phyloP scores from a whole-genome alignment of 2,888 invertebrate genomes.

The Amblyjoppa proteus region DNA sequence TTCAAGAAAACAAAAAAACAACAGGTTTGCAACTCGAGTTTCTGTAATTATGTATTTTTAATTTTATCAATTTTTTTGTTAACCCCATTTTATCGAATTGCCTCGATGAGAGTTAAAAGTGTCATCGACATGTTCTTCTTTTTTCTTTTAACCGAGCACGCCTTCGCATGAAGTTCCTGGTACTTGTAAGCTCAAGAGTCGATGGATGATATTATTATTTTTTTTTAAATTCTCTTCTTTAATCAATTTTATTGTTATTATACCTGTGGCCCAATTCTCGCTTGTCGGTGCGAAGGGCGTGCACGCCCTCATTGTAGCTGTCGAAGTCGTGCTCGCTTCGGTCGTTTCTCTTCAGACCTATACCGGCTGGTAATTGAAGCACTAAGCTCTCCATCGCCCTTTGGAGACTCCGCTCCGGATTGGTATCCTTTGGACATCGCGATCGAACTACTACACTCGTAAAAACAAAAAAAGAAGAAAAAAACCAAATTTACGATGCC shows the following conservation, averaged over 20 bases:
- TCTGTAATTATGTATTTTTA: no score
- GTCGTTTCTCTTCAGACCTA: conserved; percentile 77
- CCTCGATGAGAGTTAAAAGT: background rate
- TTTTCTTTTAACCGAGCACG: background rate
- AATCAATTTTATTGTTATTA: conserved; percentile 40
- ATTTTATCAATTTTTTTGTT: background rate
- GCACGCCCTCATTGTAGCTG: conserved; percentile 78
- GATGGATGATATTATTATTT: background rate
- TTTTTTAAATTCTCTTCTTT: background rate
- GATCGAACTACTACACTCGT: conserved; percentile 70
- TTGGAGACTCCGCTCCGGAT: conserved; percentile 68
- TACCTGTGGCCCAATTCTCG: conserved; percentile 84
- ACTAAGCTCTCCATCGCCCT: conserved; percentile 70
- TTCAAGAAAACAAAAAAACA: no score
- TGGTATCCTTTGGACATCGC: conserved; percentile 70
- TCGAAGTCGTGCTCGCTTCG: conserved; percentile 81
- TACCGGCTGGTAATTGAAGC: conserved; percentile 68
- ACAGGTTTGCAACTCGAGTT: no score
- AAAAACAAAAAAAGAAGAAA: conserved; percentile 14
- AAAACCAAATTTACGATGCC: conserved; percentile 54
- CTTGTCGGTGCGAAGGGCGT: conserved; percentile 78
- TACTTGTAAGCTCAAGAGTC: background rate
- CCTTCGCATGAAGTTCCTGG: background rate
- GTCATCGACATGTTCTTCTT: background rate
- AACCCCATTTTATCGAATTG: background rate